Evolutionary conservation across 2,888 invertebrate species (phyloP).

Genomic region (Drosophila cracens): DNA sequence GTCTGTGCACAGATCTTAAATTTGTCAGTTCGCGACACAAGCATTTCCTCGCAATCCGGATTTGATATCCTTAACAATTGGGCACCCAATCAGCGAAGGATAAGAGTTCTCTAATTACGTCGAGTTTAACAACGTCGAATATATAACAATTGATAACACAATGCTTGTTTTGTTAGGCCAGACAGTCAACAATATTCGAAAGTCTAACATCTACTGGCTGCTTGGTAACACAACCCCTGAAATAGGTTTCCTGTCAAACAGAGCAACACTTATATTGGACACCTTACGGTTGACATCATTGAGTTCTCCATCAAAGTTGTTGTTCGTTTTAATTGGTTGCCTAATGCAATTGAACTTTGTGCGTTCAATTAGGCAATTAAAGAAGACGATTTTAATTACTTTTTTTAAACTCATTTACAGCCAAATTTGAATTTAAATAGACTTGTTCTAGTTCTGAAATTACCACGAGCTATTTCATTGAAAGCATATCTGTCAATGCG

Average conservation of each 20-base stretch:
- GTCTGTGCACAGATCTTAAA: conserved; percentile 9
- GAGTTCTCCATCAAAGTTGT: not conserved
- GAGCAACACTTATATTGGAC: conserved; percentile 41
- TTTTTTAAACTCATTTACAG: not conserved
- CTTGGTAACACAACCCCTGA: not conserved
- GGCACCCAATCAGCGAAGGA: conserved; percentile 11
- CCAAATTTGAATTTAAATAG: not conserved
- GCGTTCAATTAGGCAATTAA: conserved; percentile 34
- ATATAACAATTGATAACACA: conserved; percentile 65
- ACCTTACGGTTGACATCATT: conserved; percentile 44
- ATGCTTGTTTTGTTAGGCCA: conserved; percentile 27
- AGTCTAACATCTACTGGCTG: conserved; percentile 36
- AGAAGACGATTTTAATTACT: not conserved
- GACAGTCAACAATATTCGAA: conserved; percentile 58
- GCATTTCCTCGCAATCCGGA: conserved; percentile 8
- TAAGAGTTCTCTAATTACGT: conserved; percentile 58
- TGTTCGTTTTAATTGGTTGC: not conserved
- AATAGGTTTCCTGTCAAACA: conserved; percentile 7
- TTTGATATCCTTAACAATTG: conserved; percentile 18
- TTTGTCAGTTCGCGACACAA: conserved; percentile 5
- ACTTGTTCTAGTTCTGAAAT: not conserved
- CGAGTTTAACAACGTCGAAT: conserved; percentile 42
- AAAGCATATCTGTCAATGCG: not conserved
- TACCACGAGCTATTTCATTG: not conserved
- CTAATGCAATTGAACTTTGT: conserved; percentile 33